Conservation (phyloP, 2,113 vertebrate species). For the Festucalex cinctus region DNA sequence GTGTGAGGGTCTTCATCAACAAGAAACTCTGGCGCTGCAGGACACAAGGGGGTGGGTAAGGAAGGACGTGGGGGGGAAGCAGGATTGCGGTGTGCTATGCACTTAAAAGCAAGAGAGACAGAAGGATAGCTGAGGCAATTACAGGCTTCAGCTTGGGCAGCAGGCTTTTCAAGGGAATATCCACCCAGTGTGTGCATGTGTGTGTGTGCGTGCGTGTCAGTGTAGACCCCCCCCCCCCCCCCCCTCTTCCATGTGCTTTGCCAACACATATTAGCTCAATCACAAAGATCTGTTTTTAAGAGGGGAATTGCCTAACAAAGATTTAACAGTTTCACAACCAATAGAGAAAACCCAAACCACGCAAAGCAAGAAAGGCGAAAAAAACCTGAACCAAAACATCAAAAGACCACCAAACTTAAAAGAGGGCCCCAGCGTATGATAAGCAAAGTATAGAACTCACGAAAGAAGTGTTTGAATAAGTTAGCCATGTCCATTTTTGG, state of each 20-base stretch:
- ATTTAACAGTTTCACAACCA: conserved; percentile 6
- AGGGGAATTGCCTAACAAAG: conserved; percentile 23
- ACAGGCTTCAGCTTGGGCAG: conserved; percentile 69
- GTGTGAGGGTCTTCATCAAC: conserved; percentile 32
- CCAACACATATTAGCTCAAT: conserved; percentile 42
- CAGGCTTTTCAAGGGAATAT: conserved; percentile 66
- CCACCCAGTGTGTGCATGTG: conserved; percentile 58
- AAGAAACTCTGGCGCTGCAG: conserved; percentile 39
- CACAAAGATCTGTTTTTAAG: conserved; percentile 28
- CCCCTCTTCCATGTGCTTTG: neutral
- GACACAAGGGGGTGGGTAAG: neutral
- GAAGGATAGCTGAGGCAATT: conserved; percentile 67
- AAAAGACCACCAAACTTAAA: conserved; percentile 16
- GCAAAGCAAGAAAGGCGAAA: neutral
- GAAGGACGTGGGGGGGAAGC: conserved; percentile 7
- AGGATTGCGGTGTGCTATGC: conserved; percentile 38
- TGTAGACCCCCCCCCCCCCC: conserved; percentile 38
- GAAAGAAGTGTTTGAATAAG: conserved; percentile 84
- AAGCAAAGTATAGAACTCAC: conserved; percentile 74
- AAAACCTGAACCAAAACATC: neutral
- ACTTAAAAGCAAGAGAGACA: conserved; percentile 47
- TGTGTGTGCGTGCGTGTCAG: conserved; percentile 18
- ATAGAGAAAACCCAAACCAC: conserved; percentile 12
- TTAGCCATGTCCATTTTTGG: conserved; percentile 85
- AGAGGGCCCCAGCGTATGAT: neutral